Conservation (phyloP, 2,113 vertebrate species). For the Heterotilapia buettikoferi region DNA sequence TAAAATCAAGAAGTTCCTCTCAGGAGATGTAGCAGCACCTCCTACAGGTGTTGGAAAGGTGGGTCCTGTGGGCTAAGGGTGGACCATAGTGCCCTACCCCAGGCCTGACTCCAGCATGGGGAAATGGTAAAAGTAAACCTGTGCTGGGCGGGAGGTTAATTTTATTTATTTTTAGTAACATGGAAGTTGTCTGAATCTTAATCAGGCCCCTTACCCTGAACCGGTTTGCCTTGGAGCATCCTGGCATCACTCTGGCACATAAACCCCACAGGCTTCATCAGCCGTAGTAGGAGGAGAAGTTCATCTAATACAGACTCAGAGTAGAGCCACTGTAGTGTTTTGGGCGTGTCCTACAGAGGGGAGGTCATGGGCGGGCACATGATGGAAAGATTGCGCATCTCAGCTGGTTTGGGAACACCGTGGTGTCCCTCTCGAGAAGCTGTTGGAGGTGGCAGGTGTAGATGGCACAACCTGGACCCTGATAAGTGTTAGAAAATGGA, state of each 20-base stretch:
- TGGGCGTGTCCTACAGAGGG: too few species aligned
- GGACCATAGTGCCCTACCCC: neutral
- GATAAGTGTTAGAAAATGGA: neutral
- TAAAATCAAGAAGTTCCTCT: neutral
- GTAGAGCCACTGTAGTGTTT: too few species aligned
- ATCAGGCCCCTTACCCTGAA: too few species aligned
- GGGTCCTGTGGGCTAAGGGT: neutral
- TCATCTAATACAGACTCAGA: too few species aligned
- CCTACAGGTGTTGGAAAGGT: neutral
- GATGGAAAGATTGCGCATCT: neutral
- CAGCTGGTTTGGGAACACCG: neutral
- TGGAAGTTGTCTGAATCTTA: too few species aligned
- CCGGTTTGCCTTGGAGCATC: too few species aligned
- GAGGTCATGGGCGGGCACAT: too few species aligned
- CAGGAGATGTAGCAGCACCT: neutral
- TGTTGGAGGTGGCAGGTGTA: neutral
- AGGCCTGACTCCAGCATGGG: neutral
- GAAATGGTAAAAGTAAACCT: neutral
- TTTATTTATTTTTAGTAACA: neutral
- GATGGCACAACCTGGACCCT: neutral
- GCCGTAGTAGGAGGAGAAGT: too few species aligned
- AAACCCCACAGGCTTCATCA: too few species aligned
- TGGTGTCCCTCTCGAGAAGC: neutral
- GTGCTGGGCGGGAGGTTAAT: neutral
- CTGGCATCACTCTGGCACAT: too few species aligned